Evolutionary conservation across 2,888 invertebrate species (phyloP), one percentile per base, ranked within the genome.

Genomic region (Ptychoptera albimana): DNA sequence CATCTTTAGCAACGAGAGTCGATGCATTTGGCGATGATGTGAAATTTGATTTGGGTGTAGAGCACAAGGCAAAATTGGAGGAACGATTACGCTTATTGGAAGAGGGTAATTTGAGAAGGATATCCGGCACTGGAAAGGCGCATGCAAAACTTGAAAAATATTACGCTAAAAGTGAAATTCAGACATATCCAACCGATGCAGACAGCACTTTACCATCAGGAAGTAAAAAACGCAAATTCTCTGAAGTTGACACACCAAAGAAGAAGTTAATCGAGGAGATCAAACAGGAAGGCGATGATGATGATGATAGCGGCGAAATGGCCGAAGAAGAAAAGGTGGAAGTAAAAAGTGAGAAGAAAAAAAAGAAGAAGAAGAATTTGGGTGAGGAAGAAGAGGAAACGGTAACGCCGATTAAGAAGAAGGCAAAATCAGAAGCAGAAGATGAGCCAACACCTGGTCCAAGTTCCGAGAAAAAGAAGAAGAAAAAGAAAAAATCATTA

Each of bases 1-100:
- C 93, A 0, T 77, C 97, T 0, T 64, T 99, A 31, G 91, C 91
- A 0, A 86, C 88, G 0, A 77, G 98, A 54, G 84, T 65, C 5
- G 98, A 99, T 64, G 98, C 98, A 0, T 76, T 98, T 14, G 94
- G 94, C 1, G 97, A 98, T 60, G 92, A 89, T 36, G 76, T 75
- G 1, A 69, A 68, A 1, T 80, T 82, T 53, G 87, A 88, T 50
- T 65, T 97, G 23, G 97, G 97, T 5, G 78, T 83, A 1, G 86
- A 85, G 55, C 89, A 93, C 59, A 83, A 85, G 59, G 89, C 85
- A 0, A 91, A 86, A 60, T 64, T 98, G 45, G 94, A 97, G 63
- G 71, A 76, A 2, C 72, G 82, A 45, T 60, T 97, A 43, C 65
- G 80, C 50, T 57, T 89, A 49, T 69, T 96, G 38, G 92, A 94